Evolutionary conservation across 2,113 vertebrate species (phyloP).

Genomic region (Crotalus tigris): DNA sequence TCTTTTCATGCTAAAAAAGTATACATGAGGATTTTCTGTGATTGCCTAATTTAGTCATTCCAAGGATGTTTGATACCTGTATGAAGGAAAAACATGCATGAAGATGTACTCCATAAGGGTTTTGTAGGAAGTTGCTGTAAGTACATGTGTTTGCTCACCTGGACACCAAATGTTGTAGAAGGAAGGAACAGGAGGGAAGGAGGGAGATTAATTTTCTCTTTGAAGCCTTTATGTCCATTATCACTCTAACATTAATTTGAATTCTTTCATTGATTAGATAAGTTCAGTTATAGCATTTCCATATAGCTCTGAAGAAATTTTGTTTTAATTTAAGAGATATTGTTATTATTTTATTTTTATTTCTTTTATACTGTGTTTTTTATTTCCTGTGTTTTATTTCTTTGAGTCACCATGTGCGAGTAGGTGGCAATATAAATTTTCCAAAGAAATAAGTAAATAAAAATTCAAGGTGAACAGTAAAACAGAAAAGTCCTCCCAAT

Average conservation of each 20-base stretch:
- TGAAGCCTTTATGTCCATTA: neutral
- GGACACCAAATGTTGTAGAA: neutral
- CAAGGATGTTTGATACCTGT: neutral
- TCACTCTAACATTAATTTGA: neutral
- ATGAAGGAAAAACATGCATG: neutral
- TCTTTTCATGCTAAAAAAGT: neutral
- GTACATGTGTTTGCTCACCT: neutral
- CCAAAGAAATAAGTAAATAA: neutral
- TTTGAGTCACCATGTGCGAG: neutral
- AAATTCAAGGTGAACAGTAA: neutral
- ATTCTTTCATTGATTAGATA: neutral
- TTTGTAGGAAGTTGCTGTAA: neutral
- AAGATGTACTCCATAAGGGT: neutral
- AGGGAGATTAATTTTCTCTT: neutral
- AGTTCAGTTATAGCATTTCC: neutral
- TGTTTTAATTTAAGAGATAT: neutral
- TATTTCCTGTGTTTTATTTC: neutral
- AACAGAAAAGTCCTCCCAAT: neutral
- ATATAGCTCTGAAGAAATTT: neutral
- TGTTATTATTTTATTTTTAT: neutral
- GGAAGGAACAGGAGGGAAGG: neutral
- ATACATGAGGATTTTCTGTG: neutral
- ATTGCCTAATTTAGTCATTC: neutral
- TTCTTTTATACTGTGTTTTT: neutral
- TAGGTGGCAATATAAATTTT: neutral